These are phyloP conservation scores for Apodemia duryi DNA, from an alignment of 2,888 invertebrate genomes.

Conservation along the genomic window DNA sequence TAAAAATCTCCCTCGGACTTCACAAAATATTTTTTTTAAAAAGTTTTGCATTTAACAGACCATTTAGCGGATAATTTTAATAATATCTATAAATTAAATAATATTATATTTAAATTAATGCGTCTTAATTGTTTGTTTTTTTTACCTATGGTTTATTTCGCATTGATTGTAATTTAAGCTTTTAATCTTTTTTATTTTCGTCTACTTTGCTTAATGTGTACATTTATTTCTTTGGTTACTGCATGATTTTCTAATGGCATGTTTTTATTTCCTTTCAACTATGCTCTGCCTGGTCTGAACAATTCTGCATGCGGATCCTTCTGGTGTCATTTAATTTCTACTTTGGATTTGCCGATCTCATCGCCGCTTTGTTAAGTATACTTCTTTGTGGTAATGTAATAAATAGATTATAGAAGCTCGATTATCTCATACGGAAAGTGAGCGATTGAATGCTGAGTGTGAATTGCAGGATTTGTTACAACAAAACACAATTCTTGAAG, in stretches of 20 bases:
- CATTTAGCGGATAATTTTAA: too few relatives aligned
- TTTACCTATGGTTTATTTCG: slow-evolving; percentile 15
- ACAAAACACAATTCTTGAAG: slow-evolving; percentile 83
- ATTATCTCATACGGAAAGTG: slow-evolving; percentile 80
- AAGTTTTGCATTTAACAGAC: too few relatives aligned
- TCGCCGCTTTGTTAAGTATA: slow-evolving; percentile 49
- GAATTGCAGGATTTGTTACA: slow-evolving; percentile 82
- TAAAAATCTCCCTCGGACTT: too few relatives aligned
- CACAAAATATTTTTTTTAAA: too few relatives aligned
- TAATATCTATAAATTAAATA: too few relatives aligned
- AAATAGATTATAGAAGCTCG: slow-evolving; percentile 81
- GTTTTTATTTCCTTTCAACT: slow-evolving; percentile 54
- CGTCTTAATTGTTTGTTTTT: too few relatives aligned
- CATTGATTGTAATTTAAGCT: slow-evolving; percentile 25
- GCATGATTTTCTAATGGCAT: slow-evolving; percentile 59
- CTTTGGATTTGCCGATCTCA: slow-evolving; percentile 32
- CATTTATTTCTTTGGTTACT: slow-evolving; percentile 20
- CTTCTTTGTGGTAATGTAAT: slow-evolving; percentile 26
- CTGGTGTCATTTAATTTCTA: slow-evolving; percentile 31
- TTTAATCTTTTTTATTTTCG: background rate
- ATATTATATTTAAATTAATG: too few relatives aligned
- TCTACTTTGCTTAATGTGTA: slow-evolving; percentile 1
- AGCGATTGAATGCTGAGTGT: slow-evolving; percentile 82
- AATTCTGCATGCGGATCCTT: slow-evolving; percentile 40
- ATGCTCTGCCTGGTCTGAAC: slow-evolving; percentile 39